Evolutionary conservation across 2,888 invertebrate species (phyloP).

Genomic region (Perithous albicinctus): DNA sequence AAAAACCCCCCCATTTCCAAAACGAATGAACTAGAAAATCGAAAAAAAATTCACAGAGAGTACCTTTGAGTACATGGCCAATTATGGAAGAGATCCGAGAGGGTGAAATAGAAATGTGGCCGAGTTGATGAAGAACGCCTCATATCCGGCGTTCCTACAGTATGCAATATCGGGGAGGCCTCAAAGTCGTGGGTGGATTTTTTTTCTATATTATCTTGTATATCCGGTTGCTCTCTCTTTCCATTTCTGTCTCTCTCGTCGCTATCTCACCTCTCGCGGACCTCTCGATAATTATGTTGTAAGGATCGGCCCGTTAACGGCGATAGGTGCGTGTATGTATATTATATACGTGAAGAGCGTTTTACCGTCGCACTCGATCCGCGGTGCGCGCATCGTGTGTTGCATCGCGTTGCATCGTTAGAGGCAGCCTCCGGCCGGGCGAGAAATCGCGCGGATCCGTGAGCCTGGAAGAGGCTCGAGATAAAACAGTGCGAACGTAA

Average conservation of each 20-base stretch:
- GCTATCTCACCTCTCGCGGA: constrained; percentile 41
- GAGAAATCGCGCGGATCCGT: constrained; percentile 26
- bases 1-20: too few relatives aligned
- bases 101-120: too few relatives aligned
- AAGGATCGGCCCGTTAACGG: constrained; percentile 75
- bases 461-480: constrained; percentile 3
- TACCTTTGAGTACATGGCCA: too few relatives aligned
- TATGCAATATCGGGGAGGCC: constrained; percentile 16
- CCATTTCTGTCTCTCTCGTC: constrained; percentile 13
- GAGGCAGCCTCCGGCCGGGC: constrained; percentile 60
- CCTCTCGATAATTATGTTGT: constrained; percentile 75
- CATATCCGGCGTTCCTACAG: constrained; percentile 3
- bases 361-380: constrained; percentile 23
- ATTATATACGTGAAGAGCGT: constrained; percentile 46
- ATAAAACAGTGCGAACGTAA: constrained; percentile 11
- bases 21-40: too few relatives aligned
- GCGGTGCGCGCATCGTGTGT: constrained; percentile 6
- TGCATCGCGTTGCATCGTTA: constrained; percentile 60
- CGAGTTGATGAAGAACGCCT: too few relatives aligned
- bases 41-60: too few relatives aligned
- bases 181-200: constrained; percentile 45
- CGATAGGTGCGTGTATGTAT: constrained; percentile 61
- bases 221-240: neutral
- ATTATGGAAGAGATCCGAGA: too few relatives aligned
- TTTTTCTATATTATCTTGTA: constrained; percentile 20